Percentiles rank a stretch among this genome's conserved stretches.
These are phyloP conservation scores for Mormyrus hasselquistii DNA, from an alignment of 2,797 vertebrate genomes.

Conservation along the genomic window DNA sequence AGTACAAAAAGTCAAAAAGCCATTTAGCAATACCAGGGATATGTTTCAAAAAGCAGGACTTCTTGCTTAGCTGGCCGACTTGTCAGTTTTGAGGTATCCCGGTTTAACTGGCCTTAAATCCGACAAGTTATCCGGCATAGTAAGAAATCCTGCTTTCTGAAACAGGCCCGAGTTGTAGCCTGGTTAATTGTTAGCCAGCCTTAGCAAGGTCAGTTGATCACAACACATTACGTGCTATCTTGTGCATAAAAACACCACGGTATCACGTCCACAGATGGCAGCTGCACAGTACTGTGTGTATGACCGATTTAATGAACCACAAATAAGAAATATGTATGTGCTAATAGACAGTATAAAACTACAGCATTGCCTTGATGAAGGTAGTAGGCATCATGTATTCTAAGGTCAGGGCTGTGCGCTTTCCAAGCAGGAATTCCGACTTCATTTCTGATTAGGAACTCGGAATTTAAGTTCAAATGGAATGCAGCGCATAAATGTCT, in stretches of 20 bases:
- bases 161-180: background rate
- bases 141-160: background rate
- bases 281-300: background rate
- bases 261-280: background rate
- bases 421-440: background rate
- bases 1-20: too few species aligned
- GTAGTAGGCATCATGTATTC: background rate
- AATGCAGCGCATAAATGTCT: background rate
- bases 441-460: background rate
- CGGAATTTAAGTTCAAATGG: background rate
- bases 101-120: background rate
- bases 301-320: background rate
- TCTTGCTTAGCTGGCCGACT: background rate
- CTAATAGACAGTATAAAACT: background rate
- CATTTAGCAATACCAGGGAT: too few species aligned
- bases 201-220: background rate
- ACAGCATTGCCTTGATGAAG: background rate
- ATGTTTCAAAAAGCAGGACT: background rate
- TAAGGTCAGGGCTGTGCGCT: background rate
- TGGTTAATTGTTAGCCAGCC: background rate
- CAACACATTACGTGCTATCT: background rate
- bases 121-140: background rate
- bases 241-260: background rate
- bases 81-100: background rate
- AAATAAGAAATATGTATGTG: background rate